Evolutionary conservation across 2,797 vertebrate species (phyloP).

Genomic region (Nannoperca australis): DNA sequence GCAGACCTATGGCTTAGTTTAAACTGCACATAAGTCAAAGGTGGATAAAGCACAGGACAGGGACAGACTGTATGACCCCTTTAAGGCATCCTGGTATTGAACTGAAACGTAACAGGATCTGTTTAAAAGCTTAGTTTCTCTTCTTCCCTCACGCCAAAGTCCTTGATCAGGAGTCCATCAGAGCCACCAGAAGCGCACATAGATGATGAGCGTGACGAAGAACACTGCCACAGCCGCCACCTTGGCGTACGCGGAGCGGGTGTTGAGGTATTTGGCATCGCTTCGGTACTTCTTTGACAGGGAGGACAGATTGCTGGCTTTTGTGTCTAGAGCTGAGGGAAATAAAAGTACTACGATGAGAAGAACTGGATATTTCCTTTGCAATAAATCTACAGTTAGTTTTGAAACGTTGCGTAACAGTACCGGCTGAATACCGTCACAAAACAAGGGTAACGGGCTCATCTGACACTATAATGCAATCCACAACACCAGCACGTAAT

Average conservation of each 20-base stretch:
- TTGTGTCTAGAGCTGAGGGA: slow-evolving; percentile 90
- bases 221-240: slow-evolving; percentile 91
- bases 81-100: slow-evolving; percentile 46
- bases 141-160: slow-evolving; percentile 2
- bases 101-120: slow-evolving; percentile 16
- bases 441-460: neutral
- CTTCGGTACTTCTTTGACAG: slow-evolving; percentile 95
- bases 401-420: neutral
- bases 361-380: neutral
- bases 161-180: slow-evolving; percentile 74
- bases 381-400: neutral
- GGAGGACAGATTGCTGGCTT: slow-evolving; percentile 92
- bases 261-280: slow-evolving; percentile 95
- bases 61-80: neutral
- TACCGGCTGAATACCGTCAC: neutral
- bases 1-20: slow-evolving; percentile 34
- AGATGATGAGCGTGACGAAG: slow-evolving; percentile 92
- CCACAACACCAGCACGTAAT: neutral
- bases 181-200: slow-evolving; percentile 97
- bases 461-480: neutral
- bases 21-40: neutral
- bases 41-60: slow-evolving; percentile 6
- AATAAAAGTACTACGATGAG: accelerated
- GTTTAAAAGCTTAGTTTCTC: neutral
- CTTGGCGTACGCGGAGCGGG: slow-evolving; percentile 93